These are phyloP conservation scores for Engraulis encrasicolus DNA, from an alignment of 2,113 vertebrate species.

Conservation along the genomic window DNA sequence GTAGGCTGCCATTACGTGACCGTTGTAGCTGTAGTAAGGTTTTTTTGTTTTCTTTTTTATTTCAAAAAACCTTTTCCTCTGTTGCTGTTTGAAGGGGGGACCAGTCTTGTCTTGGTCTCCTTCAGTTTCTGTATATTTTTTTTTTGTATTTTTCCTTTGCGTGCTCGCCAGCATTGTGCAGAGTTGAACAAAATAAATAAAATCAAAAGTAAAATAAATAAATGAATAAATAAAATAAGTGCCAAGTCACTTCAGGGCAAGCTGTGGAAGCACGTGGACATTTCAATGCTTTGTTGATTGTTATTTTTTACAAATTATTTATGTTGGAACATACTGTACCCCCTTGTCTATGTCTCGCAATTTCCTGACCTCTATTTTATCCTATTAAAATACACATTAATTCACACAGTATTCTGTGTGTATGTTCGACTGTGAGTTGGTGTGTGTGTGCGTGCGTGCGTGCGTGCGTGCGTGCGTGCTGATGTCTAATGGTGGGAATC, in stretches of 20 bases:
- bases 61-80: slow-evolving; percentile 28
- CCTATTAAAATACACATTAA: slow-evolving; percentile 51
- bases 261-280: slow-evolving; percentile 34
- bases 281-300: slow-evolving; percentile 38
- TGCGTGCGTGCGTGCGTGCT: too few species aligned
- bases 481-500: too few species aligned
- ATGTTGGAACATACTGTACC: slow-evolving; percentile 16
- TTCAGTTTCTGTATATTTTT: background rate
- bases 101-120: too few species aligned
- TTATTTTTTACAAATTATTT: slow-evolving; percentile 29
- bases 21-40: slow-evolving; percentile 2
- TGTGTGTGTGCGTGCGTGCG: background rate
- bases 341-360: slow-evolving; percentile 44
- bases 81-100: slow-evolving; percentile 5
- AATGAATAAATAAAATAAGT: slow-evolving; percentile 16
- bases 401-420: slow-evolving; percentile 17
- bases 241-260: slow-evolving; percentile 50
- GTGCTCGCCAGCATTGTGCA: slow-evolving; percentile 32
- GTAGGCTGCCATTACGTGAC: background rate
- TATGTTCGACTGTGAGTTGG: background rate
- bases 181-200: slow-evolving; percentile 25
- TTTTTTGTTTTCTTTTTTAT: background rate
- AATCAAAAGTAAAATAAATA: background rate
- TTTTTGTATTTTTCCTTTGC: too few species aligned
- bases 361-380: slow-evolving; percentile 48